phyloP scores from a whole-genome alignment of 2,113 vertebrate genomes.

The Nesogale talazaci region DNA sequence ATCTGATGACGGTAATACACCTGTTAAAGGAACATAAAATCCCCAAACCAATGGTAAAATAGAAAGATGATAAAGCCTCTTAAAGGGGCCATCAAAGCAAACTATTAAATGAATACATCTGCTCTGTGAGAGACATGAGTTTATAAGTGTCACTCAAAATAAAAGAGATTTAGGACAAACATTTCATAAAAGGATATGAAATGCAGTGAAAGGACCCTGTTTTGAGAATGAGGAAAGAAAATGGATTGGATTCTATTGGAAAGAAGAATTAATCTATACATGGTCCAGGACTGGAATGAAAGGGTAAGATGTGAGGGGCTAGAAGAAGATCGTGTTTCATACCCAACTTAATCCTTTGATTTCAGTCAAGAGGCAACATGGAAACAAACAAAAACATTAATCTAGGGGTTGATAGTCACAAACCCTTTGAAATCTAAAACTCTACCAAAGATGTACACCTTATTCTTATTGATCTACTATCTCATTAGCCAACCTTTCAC shows the following conservation, averaged over 20 bases:
- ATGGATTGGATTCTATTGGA: conserved; percentile 73
- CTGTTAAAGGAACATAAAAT: conserved; percentile 87
- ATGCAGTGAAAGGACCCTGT: conserved; percentile 71
- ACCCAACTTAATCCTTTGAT: conserved; percentile 19
- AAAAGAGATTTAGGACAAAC: conserved; percentile 86
- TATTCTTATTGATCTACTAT: too few relatives aligned
- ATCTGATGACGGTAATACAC: conserved; percentile 88
- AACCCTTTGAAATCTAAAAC: background rate
- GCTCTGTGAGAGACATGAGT: conserved; percentile 78
- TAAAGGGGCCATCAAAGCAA: conserved; percentile 88
- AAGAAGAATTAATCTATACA: conserved; percentile 70
- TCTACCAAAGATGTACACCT: background rate
- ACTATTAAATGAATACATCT: conserved; percentile 88
- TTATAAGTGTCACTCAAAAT: conserved; percentile 84
- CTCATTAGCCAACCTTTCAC: too few relatives aligned
- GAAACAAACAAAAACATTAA: background rate
- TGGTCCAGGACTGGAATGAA: background rate
- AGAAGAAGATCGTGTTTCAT: conserved; percentile 40
- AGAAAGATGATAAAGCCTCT: conserved; percentile 88
- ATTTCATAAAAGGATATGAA: conserved; percentile 77
- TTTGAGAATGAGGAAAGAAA: conserved; percentile 59
- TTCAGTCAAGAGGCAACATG: conserved; percentile 41
- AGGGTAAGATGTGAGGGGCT: background rate
- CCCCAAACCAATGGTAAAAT: conserved; percentile 86
- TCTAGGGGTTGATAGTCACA: background rate